Evolutionary conservation across 2,797 vertebrate species (phyloP).

Genomic region (Synaphobranchus kaupii): DNA sequence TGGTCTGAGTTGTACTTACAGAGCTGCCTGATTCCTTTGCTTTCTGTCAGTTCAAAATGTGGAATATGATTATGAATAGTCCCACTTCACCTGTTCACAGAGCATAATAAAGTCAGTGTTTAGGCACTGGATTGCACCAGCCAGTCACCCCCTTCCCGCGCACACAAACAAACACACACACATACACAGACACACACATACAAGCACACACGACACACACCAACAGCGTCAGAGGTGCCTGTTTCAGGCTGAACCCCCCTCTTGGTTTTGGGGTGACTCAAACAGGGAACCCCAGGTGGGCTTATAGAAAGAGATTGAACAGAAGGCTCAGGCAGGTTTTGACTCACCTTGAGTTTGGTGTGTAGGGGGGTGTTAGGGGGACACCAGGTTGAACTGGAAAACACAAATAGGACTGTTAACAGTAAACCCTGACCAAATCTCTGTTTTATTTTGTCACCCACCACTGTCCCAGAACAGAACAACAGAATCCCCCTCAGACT

Average conservation of each 20-base stretch:
- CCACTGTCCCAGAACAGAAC: neutral
- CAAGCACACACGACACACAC: neutral
- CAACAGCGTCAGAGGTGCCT: neutral
- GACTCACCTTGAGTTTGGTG: neutral
- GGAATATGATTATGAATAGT: neutral
- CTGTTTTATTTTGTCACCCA: neutral
- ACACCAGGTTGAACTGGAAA: slow-evolving; percentile 19
- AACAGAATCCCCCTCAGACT: neutral
- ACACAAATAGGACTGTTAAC: neutral
- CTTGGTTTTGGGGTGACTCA: slow-evolving; percentile 1
- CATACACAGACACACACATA: neutral
- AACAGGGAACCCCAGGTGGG: slow-evolving; percentile 10
- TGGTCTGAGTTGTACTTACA: neutral
- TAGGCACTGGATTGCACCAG: neutral
- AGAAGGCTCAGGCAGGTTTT: neutral
- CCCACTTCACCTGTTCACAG: neutral
- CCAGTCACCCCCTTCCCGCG: neutral
- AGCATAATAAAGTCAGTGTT: no score
- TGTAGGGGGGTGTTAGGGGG: neutral
- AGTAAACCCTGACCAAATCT: neutral
- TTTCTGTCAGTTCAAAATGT: neutral
- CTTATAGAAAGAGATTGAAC: neutral
- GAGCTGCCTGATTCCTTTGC: neutral
- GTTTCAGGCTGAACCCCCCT: neutral
- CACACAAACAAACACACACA: slow-evolving; percentile 6